These are phyloP conservation scores for Pterois miles DNA, from an alignment of 2,797 vertebrate species.

Conservation along the genomic window DNA sequence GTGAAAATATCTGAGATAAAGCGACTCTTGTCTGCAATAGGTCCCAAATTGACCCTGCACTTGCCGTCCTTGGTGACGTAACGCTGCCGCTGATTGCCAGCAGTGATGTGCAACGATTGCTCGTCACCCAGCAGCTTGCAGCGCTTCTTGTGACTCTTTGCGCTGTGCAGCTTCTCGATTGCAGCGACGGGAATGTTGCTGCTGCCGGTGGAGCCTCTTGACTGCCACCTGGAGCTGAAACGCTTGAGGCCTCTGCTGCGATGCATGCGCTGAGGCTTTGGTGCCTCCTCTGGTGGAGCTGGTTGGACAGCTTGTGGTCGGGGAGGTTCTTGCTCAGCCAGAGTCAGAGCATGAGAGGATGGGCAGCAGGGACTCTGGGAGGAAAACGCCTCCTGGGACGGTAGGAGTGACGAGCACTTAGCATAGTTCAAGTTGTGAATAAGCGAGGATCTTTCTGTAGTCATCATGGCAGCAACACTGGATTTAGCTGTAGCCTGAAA, in stretches of 20 bases:
- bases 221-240: conserved; percentile 64
- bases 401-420: background rate
- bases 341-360: background rate
- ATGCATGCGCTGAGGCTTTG: conserved; percentile 39
- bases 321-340: conserved; percentile 14
- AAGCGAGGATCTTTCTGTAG: conserved; percentile 18
- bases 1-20: conserved; percentile 90
- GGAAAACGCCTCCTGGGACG: conserved; percentile 26
- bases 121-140: conserved; percentile 85
- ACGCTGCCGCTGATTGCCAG: conserved; percentile 81
- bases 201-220: conserved; percentile 49
- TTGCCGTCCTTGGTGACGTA: conserved; percentile 89
- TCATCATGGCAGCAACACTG: conserved; percentile 22
- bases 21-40: conserved; percentile 84
- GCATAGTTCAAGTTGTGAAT: conserved; percentile 58
- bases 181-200: conserved; percentile 53
- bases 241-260: conserved; percentile 58
- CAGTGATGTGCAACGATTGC: conserved; percentile 23
- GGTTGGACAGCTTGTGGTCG: background rate
- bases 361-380: conserved; percentile 37
- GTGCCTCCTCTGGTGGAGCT: conserved; percentile 50
- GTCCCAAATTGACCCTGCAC: conserved; percentile 87
- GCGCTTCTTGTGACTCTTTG: conserved; percentile 74
- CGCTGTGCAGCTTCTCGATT: background rate
- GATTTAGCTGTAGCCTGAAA: conserved; percentile 52